Evolutionary conservation across 1,140 invertebrate species (phyloP).

Genomic region (Drosophila nigromelanica): DNA sequence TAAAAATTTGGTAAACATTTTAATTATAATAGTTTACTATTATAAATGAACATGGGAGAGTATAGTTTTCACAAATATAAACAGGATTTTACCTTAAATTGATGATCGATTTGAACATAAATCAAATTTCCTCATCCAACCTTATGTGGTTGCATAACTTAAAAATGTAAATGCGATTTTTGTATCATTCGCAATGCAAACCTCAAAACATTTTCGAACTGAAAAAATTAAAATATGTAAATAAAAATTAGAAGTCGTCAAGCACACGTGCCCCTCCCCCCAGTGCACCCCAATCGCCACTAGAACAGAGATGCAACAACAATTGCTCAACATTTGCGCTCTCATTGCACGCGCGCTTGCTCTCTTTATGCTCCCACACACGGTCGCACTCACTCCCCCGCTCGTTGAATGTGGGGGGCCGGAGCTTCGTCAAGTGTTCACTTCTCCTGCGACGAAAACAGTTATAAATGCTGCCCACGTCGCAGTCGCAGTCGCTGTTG

Average conservation of each 20-base stretch:
- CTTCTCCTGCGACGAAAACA: conserved; percentile 71
- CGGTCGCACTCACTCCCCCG: conserved; percentile 10
- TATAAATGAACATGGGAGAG: too few species aligned
- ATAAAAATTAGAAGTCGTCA: conserved; percentile 50
- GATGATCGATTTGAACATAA: neutral
- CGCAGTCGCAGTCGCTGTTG: conserved; percentile 18
- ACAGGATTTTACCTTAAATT: too few species aligned
- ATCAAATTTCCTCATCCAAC: neutral
- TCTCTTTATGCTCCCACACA: conserved; percentile 29
- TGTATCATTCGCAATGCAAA: conserved; percentile 34
- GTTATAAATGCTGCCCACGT: conserved; percentile 68
- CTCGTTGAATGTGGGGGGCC: conserved; percentile 38
- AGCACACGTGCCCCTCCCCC: conserved; percentile 8
- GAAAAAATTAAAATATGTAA: conserved; percentile 48
- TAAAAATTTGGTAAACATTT: too few species aligned
- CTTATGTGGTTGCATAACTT: conserved; percentile 25
- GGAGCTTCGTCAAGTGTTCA: conserved; percentile 71
- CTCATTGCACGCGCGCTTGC: conserved; percentile 18
- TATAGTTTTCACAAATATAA: too few species aligned
- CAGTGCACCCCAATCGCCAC: neutral
- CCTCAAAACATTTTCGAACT: conserved; percentile 41
- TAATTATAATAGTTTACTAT: too few species aligned
- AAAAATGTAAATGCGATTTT: conserved; percentile 42
- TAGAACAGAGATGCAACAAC: conserved; percentile 26
- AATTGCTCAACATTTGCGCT: conserved; percentile 39